Conservation (phyloP, 2,113 vertebrate genomes). For the Capra hircus region DNA sequence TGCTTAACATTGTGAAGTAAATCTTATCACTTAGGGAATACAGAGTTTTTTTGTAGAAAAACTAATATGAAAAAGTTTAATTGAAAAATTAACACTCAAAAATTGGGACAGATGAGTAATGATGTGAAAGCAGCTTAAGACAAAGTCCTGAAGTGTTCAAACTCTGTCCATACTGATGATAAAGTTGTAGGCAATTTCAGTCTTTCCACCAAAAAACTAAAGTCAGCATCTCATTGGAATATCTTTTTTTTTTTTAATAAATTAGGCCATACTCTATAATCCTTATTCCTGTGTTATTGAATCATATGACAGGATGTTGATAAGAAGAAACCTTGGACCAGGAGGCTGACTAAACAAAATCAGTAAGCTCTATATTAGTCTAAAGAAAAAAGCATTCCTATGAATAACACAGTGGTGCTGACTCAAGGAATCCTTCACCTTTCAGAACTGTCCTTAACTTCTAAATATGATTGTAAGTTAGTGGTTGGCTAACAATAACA, state of each 20-base stretch:
- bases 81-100: neutral
- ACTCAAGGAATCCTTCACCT: neutral
- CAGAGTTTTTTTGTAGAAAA: neutral
- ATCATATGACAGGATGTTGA: neutral
- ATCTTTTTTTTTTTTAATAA: neutral
- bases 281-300: neutral
- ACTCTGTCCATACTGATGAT: neutral
- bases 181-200: neutral
- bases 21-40: neutral
- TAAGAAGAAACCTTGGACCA: neutral
- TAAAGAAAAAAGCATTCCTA: neutral
- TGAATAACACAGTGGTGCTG: neutral
- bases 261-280: neutral
- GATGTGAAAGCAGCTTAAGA: neutral
- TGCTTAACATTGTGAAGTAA: neutral
- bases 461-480: neutral
- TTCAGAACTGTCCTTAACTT: neutral
- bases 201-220: neutral
- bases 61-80: neutral
- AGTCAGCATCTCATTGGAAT: conserved; percentile 10
- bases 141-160: neutral
- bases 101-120: neutral
- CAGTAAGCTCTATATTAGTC: neutral
- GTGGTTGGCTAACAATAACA: neutral
- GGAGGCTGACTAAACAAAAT: neutral